Evolutionary conservation across 2,797 vertebrate species (phyloP).

Genomic region (Avahi laniger): DNA sequence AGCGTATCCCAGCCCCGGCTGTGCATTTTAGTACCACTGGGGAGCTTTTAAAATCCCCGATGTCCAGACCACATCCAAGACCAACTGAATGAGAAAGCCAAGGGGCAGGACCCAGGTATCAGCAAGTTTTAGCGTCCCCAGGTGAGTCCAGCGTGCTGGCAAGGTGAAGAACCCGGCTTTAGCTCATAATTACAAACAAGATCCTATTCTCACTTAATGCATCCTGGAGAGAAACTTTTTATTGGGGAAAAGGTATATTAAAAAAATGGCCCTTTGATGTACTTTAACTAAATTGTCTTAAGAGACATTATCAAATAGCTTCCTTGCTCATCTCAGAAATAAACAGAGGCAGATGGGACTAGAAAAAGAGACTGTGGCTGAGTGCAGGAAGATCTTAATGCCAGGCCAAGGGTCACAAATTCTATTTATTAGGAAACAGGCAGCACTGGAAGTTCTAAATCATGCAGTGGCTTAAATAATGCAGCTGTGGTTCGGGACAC

Average conservation of each 20-base stretch:
- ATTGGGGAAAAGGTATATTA: neutral
- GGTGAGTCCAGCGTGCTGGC: neutral
- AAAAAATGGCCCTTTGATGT: neutral
- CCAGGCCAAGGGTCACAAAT: neutral
- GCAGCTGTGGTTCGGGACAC: neutral
- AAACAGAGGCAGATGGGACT: neutral
- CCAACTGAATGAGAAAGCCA: neutral
- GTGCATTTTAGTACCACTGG: neutral
- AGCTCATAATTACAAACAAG: neutral
- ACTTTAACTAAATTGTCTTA: neutral
- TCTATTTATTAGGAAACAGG: neutral
- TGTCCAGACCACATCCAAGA: neutral
- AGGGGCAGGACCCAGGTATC: neutral
- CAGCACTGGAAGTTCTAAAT: neutral
- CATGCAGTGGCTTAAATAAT: neutral
- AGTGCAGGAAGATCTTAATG: neutral
- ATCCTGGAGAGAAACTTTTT: neutral
- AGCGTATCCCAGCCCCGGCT: neutral
- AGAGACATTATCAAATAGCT: neutral
- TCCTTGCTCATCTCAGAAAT: neutral
- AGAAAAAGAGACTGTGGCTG: neutral
- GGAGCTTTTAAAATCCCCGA: neutral
- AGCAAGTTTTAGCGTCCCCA: neutral
- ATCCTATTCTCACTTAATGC: neutral
- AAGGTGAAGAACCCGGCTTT: neutral